Evolutionary conservation across 2,113 vertebrate species (phyloP), one percentile per base, ranked within the genome.

Genomic region (Mellivora capensis): DNA sequence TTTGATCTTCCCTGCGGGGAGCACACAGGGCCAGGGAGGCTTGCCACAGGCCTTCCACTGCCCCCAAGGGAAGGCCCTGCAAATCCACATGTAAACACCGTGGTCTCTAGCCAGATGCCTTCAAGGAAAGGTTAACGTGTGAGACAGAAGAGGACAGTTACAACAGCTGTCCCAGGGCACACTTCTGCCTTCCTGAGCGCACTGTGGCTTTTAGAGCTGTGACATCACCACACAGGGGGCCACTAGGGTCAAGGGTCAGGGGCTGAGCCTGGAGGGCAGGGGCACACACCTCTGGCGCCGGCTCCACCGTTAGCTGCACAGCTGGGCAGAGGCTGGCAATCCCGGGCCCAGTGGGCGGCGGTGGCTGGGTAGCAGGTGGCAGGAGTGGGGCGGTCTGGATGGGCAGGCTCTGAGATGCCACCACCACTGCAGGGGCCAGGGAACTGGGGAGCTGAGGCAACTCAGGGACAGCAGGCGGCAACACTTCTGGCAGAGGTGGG

Each of bases 391-490:
- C 67, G 31, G 98, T 82, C 96, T 98, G 99, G 57, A 97, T 62
- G 81, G 98, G 98, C 93, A 98, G 94, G 62, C 95, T 98, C 69
- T 95, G 98, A 87, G 98, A 94, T 4, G 98, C 91, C 57, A 94
- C 23, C 27, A 98, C 96, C 27, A 98, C 96, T 0, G 95, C 89
- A 42, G 98, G 98, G 47, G 97, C 97, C 94, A 99, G 98, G 87
- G 98, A 98, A 97, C 99, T 98, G 64, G 98, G 98, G 81, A 98
- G 85, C 97, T 99, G 99, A 59, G 99, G 90, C 98, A 98, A 27
- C 69, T 99, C 99, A 0, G 98, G 95, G 93, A 97, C 96, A 57
- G 97, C 74, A 34, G 98, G 97, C 0, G 97, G 98, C 92, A 98
- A 79, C 69, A 96, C 79, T 10, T 99, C 99, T 0, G 98, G 97